Evolutionary conservation across 2,113 vertebrate genomes (phyloP).

Genomic region (Neofelis nebulosa): DNA sequence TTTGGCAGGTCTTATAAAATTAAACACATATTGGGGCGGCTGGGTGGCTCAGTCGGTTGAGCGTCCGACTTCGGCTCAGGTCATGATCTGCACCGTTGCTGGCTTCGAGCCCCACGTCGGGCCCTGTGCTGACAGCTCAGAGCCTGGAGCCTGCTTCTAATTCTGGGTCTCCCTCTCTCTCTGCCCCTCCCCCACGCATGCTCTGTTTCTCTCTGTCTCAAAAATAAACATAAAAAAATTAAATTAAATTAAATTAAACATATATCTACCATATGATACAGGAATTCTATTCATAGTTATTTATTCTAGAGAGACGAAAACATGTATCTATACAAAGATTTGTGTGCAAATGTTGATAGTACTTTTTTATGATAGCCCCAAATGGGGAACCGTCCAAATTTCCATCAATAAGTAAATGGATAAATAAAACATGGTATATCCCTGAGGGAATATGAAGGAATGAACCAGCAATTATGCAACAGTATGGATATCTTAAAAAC

Average conservation of each 20-base stretch:
- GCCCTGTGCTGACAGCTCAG: too few relatives aligned
- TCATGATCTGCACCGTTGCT: too few relatives aligned
- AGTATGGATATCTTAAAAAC: neutral
- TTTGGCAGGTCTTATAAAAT: constrained; percentile 1
- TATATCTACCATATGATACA: neutral
- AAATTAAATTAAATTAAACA: constrained; percentile 47
- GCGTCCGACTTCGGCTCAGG: too few relatives aligned
- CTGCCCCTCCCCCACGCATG: too few relatives aligned
- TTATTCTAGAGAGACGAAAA: neutral
- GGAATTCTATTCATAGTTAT: constrained; percentile 3
- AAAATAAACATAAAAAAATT: neutral
- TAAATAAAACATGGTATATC: neutral
- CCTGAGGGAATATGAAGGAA: neutral
- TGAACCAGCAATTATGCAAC: neutral
- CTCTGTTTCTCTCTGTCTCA: too few relatives aligned
- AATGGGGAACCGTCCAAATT: neutral
- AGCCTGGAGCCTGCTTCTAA: too few relatives aligned
- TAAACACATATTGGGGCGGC: neutral
- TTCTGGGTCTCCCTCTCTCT: too few relatives aligned
- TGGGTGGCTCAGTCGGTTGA: too few relatives aligned
- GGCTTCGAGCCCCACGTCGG: too few relatives aligned
- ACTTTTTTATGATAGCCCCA: neutral
- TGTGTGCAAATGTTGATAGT: neutral
- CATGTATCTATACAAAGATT: neutral
- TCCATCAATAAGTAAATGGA: neutral